Conservation (phyloP, 2,888 invertebrate genomes). For the Rotaria magnacalcarata region DNA sequence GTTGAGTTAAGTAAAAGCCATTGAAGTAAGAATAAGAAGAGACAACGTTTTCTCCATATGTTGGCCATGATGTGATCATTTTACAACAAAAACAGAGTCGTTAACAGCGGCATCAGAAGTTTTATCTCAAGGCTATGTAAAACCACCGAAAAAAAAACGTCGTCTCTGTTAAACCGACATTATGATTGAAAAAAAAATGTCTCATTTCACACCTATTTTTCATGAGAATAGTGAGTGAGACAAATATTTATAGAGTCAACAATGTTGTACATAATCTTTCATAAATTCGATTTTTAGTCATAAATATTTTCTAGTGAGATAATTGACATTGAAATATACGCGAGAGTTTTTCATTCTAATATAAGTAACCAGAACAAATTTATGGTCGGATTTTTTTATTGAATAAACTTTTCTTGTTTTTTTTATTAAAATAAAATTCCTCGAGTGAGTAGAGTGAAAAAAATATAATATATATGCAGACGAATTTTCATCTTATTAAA, state of each 20-base stretch:
- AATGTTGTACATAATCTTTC: neutral
- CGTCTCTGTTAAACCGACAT: neutral
- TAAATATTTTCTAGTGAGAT: neutral
- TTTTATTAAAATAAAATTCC: neutral
- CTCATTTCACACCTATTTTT: neutral
- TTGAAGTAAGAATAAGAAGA: neutral
- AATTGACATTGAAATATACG: neutral
- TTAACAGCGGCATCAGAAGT: neutral
- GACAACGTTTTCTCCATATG: conserved; percentile 14
- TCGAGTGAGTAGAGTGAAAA: neutral
- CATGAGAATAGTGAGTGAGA: neutral
- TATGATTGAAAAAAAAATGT: neutral
- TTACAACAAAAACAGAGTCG: conserved; percentile 13
- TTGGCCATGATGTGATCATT: neutral
- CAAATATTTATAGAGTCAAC: conserved; percentile 4
- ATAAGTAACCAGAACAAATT: neutral
- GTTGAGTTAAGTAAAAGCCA: neutral
- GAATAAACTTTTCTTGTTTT: neutral
- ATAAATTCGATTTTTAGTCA: neutral
- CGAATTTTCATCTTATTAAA: neutral
- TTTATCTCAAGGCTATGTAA: neutral
- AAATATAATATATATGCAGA: neutral
- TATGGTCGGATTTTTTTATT: neutral
- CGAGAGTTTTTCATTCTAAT: neutral
- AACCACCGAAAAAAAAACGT: neutral